Base-by-base conservation (phyloP, 2,888 invertebrate genomes). In the Leptothorax acervorum region DNA sequence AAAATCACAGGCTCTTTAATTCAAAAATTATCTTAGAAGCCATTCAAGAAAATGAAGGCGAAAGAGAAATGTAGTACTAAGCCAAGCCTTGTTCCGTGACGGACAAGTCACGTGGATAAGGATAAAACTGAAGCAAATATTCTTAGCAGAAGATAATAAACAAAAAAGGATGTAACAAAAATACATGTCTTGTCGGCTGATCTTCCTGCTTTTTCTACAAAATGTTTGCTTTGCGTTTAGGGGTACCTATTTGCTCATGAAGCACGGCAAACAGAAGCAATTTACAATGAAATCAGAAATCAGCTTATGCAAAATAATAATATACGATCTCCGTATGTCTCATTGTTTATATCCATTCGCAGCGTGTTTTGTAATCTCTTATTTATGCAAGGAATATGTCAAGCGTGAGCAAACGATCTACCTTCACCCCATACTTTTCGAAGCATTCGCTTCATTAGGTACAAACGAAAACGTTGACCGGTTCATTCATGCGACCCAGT, bases 401-500 rank as follows among this genome's bases (percentile, higher is more conserved):
- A 28, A n/a, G 4, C 28, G 8, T 11, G n/a, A 71, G 15, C 18
- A 35, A 75, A 23, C 12, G 39, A 11, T 28, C 18, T n/a, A 35
- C 45, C 12, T 8, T 31, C 18, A 68, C 6, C 4, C 12, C 12
- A 1, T 60, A 12, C n/a, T 60, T 39, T 57, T 23, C 15, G 0
- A 71, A 35, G 15, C 9, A 3, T 23, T 23, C 23, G 3, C 35
- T 48, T 45, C 31, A n/a, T 28, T 23, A 15, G 9, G 23, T 74
- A 35, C 1, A 15, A 42, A 55, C 31, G 31, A 45, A 55, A 55
- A n/a, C n/a, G 18, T 31, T n/a, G n/a, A 31, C n/a, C n/a, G n/a
- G 55, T 57, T 57, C 76, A 55, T 68, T 53, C 78, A 48, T 31
- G 15, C 45, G 48, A 65, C 3, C 35, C 31, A 45, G n/a, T 18